Percentiles rank a stretch among this genome's conserved stretches.
These are phyloP conservation scores for Crypturellus tataupa DNA, from an alignment of 2,797 vertebrate genomes.

Conservation along the genomic window DNA sequence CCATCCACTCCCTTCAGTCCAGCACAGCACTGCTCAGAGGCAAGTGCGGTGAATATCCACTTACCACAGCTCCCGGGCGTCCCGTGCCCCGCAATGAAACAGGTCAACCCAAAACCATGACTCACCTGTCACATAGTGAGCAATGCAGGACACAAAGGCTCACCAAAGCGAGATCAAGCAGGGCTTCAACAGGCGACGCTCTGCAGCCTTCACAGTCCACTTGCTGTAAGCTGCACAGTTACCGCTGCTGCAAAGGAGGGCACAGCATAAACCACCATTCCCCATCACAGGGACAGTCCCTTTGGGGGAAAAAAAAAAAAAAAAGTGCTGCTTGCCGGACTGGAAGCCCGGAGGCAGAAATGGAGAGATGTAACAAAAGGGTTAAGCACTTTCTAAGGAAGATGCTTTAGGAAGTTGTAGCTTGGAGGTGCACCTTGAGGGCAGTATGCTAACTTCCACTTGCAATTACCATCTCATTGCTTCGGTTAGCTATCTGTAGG, in stretches of 20 bases:
- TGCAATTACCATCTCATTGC: background rate
- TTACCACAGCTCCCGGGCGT: background rate
- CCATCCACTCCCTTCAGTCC: background rate
- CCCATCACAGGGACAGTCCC: background rate
- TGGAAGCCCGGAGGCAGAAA: background rate
- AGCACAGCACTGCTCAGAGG: background rate
- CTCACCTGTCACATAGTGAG: background rate
- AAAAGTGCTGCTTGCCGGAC: background rate
- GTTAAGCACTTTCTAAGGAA: background rate
- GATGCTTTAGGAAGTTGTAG: background rate
- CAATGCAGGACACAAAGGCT: background rate
- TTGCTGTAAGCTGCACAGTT: background rate
- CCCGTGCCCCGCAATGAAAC: background rate
- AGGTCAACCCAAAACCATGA: background rate
- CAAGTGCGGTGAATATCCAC: background rate
- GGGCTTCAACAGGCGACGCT: background rate
- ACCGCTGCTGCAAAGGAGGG: background rate
- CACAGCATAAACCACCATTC: background rate
- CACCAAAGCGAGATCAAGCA: background rate
- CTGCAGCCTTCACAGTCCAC: background rate
- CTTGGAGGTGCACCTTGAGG: background rate
- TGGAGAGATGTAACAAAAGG: background rate
- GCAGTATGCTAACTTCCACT: background rate
- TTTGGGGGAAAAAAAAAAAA: background rate
- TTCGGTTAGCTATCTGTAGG: background rate